Evolutionary conservation across 37 sponge, comb jelly and placozoan species (phyloP).

Genomic region (Spongia lamella): DNA sequence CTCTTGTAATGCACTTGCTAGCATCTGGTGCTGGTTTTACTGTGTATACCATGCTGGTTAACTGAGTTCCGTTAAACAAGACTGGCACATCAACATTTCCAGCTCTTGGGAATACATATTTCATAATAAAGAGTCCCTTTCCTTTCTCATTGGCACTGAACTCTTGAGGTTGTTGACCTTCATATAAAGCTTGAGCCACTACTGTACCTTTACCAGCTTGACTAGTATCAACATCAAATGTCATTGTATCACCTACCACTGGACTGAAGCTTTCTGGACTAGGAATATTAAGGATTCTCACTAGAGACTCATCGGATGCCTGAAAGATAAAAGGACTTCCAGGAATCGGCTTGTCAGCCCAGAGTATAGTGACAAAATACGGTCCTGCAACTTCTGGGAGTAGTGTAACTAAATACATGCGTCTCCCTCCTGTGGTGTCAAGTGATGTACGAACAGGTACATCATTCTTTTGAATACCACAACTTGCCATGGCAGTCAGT

Average conservation of each 20-base stretch:
- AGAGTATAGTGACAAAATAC: slow-evolving; percentile 37
- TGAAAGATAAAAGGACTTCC: slow-evolving; percentile 63
- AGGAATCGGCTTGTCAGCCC: slow-evolving; percentile 37
- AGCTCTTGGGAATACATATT: too few species aligned
- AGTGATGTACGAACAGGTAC: too few species aligned
- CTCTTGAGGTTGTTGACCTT: slow-evolving; percentile 35
- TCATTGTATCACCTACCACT: slow-evolving; percentile 49
- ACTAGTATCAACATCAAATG: slow-evolving; percentile 41
- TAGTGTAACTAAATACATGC: slow-evolving; percentile 48
- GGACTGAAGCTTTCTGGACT: slow-evolving; percentile 40
- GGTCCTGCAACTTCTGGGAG: slow-evolving; percentile 26
- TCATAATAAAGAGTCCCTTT: neutral
- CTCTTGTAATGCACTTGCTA: slow-evolving; percentile 47
- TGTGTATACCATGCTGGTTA: slow-evolving; percentile 3
- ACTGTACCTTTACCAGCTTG: slow-evolving; percentile 34
- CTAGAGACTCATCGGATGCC: slow-evolving; percentile 51
- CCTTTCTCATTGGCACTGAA: slow-evolving; percentile 13
- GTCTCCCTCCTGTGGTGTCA: too few species aligned
- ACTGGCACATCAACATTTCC: too few species aligned
- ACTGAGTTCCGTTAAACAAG: too few species aligned
- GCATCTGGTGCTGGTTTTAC: slow-evolving; percentile 64
- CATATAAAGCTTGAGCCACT: neutral
- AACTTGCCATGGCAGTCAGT: slow-evolving; percentile 19
- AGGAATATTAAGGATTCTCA: slow-evolving; percentile 24
- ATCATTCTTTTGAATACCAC: too few species aligned